Percentiles rank a stretch among this genome's conserved stretches.
Conservation (phyloP, 1,140 invertebrate genomes). For the Heliothis subflexa region DNA sequence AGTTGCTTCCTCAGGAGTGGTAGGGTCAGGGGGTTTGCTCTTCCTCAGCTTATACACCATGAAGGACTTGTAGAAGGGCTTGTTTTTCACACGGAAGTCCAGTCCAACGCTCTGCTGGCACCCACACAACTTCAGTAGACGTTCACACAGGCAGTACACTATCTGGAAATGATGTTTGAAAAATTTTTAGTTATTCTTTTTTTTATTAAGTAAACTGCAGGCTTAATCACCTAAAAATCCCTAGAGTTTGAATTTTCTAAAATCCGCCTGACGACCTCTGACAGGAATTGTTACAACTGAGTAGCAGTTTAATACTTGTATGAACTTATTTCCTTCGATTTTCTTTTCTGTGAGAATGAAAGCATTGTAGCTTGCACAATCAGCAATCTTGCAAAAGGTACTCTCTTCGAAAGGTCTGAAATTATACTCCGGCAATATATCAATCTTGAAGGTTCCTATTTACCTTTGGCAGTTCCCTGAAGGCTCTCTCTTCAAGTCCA, state of each 20-base stretch:
- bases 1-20: constrained; percentile 66
- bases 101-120: constrained; percentile 82
- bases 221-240: no score
- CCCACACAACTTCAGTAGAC: constrained; percentile 90
- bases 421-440: background rate
- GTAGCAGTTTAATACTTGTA: no score
- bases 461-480: constrained; percentile 94
- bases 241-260: no score
- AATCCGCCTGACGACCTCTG: no score
- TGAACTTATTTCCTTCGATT: no score
- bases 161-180: constrained; percentile 85
- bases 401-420: background rate
- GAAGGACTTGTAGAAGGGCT: constrained; percentile 75
- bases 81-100: constrained; percentile 71
- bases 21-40: constrained; percentile 62
- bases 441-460: background rate
- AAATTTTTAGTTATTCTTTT: background rate
- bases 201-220: no score
- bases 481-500: constrained; percentile 92
- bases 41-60: constrained; percentile 67
- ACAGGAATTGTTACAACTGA: no score
- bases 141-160: constrained; percentile 91
- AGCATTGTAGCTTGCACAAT: no score
- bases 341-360: background rate
- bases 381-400: no score